Evolutionary conservation across 2,797 vertebrate species (phyloP).

Genomic region (Nyctalus aviator): DNA sequence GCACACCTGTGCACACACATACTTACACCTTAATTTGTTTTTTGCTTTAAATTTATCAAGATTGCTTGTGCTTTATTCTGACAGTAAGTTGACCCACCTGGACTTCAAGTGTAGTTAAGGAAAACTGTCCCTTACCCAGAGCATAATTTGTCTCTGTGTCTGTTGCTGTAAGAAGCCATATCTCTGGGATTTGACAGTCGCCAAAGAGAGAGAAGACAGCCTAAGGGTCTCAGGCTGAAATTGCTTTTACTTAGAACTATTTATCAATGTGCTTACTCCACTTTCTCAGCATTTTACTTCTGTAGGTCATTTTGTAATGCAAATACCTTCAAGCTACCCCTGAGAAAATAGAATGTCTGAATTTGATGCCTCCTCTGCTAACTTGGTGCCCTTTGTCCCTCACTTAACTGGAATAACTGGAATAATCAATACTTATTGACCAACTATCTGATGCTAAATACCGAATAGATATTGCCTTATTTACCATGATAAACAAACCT

Average conservation of each 20-base stretch:
- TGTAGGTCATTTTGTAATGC: conserved; percentile 76
- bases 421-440: conserved; percentile 20
- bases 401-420: background rate
- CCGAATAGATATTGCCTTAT: background rate
- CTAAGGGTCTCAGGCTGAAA: conserved; percentile 84
- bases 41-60: conserved; percentile 43
- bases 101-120: conserved; percentile 53
- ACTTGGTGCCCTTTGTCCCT: background rate
- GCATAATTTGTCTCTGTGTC: conserved; percentile 60
- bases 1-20: background rate
- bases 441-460: background rate
- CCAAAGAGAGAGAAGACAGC: conserved; percentile 76
- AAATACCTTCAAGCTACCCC: conserved; percentile 81
- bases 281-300: conserved; percentile 74
- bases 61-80: conserved; percentile 17
- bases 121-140: conserved; percentile 24
- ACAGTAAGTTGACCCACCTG: conserved; percentile 31
- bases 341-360: conserved; percentile 50
- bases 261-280: conserved; percentile 85
- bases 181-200: conserved; percentile 70
- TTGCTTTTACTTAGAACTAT: conserved; percentile 86
- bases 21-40: background rate
- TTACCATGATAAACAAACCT: background rate
- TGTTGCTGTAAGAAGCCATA: conserved; percentile 60
- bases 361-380: conserved; percentile 26